Evolutionary conservation across 64 coral and sea anemone species (phyloP), one percentile per base, ranked within the genome.

Genomic region (Montipora cactus): DNA sequence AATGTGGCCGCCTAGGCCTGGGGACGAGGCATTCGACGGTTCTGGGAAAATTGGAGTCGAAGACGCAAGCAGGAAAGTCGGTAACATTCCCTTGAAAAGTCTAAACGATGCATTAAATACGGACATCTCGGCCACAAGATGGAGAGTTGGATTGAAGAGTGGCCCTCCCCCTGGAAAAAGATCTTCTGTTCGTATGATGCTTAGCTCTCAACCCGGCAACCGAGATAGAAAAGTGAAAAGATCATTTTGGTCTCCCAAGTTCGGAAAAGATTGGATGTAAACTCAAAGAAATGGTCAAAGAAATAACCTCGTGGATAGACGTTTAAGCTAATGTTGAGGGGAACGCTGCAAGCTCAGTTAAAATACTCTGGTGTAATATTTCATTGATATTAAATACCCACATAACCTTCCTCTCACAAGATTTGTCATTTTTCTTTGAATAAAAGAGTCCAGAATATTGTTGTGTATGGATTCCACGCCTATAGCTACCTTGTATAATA

Each of bases 1-100:
- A 2, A 76, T 51, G 66, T 86, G 82, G 82, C 82, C 82, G 5
- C 82, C 82, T 7, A 49, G 82, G 46, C 82, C 82, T 71, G 82
- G 82, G 12, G 82, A 86, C 46, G 82, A 70, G 19, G 46, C 5
- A 25, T 76, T 8, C 25, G 74, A 76, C 6, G 74, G 25, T 14
- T 76, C 28, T 14, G 74, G 74, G 3, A 20, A 6, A 44, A 20
- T 25, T 9, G 23, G 8, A 74, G n/a, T 20, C 22, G 71, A 2
- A 9, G 71, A 44, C 11, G 71, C 71, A 46, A 46, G 10, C 44
- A 44, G 4, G 4, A 44, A 76, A 76, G 7, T 11, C 5, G 8
- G 5, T 20, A 47, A 28, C 23, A 46, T 22, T 76, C 7, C 44
- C 14, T 13, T 7, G 20, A 47, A 76, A 10, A 14, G 5, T 71